phyloP scores from a whole-genome alignment of 2,113 vertebrate genomes.

The Crotalus horridus region DNA sequence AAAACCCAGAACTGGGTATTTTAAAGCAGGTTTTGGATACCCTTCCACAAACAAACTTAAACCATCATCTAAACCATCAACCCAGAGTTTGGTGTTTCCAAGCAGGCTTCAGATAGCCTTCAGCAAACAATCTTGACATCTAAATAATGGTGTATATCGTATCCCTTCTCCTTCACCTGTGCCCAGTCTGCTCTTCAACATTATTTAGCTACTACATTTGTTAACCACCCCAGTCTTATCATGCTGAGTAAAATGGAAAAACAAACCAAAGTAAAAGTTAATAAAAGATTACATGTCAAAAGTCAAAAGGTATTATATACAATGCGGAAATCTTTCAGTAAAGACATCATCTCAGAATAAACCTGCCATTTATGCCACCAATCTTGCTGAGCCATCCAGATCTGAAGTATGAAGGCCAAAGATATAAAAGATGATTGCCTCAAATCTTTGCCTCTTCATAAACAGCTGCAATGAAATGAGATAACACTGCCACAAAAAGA shows the following conservation, averaged over 20 bases:
- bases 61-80: no score
- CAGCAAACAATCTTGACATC: background rate
- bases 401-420: background rate
- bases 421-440: background rate
- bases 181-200: background rate
- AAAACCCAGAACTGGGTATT: no score
- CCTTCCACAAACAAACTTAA: no score
- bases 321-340: background rate
- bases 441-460: background rate
- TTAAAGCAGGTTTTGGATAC: no score
- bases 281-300: background rate
- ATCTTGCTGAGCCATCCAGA: background rate
- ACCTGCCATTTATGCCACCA: background rate
- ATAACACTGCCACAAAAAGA: background rate
- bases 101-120: background rate
- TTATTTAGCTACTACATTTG: background rate
- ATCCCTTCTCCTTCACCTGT: background rate
- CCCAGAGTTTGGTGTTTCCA: background rate
- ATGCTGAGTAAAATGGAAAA: background rate
- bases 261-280: background rate
- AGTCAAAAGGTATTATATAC: background rate
- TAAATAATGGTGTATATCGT: background rate
- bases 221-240: background rate
- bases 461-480: background rate
- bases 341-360: background rate